Evolutionary conservation across 1,140 invertebrate genomes (phyloP).

Genomic region (Bradynema listronoti): DNA sequence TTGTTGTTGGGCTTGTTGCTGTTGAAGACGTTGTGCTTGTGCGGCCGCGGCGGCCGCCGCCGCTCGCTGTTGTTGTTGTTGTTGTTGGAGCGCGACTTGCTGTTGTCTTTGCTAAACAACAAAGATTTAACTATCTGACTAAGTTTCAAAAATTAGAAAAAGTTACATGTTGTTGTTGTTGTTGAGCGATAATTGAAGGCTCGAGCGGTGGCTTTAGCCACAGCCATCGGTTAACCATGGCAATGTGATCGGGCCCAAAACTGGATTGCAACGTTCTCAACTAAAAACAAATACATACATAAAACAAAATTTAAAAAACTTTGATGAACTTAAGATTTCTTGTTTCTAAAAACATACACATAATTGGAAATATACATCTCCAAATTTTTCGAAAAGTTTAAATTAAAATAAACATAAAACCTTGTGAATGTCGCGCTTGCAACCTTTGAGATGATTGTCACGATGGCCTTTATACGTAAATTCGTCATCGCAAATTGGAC

Average conservation of each 20-base stretch:
- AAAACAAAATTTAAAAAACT: no score
- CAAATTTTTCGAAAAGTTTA: not conserved
- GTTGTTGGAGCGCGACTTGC: slow-evolving; percentile 8
- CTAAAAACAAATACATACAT: slow-evolving; percentile 3
- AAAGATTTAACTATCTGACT: no score
- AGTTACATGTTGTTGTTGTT: no score
- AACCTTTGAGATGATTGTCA: slow-evolving; percentile 37
- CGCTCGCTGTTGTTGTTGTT: slow-evolving; percentile 16
- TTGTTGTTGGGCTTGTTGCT: slow-evolving; percentile 12
- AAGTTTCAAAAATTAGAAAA: no score
- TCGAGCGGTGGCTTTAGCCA: slow-evolving; percentile 42
- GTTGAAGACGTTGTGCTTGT: slow-evolving; percentile 29
- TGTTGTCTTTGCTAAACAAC: slow-evolving; percentile 24
- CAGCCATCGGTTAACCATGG: slow-evolving; percentile 40
- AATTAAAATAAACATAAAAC: not conserved
- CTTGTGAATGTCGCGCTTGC: slow-evolving; percentile 24
- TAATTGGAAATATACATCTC: not conserved
- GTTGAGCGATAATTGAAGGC: slow-evolving; percentile 32
- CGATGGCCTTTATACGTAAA: slow-evolving; percentile 41
- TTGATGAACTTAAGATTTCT: no score
- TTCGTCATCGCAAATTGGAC: slow-evolving; percentile 44
- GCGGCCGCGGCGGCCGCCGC: slow-evolving; percentile 1
- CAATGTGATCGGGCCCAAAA: slow-evolving; percentile 27
- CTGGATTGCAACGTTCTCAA: slow-evolving; percentile 23
- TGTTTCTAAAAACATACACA: not conserved